phyloP scores from a whole-genome alignment of 2,797 vertebrate genomes.

The Natrix natrix region DNA sequence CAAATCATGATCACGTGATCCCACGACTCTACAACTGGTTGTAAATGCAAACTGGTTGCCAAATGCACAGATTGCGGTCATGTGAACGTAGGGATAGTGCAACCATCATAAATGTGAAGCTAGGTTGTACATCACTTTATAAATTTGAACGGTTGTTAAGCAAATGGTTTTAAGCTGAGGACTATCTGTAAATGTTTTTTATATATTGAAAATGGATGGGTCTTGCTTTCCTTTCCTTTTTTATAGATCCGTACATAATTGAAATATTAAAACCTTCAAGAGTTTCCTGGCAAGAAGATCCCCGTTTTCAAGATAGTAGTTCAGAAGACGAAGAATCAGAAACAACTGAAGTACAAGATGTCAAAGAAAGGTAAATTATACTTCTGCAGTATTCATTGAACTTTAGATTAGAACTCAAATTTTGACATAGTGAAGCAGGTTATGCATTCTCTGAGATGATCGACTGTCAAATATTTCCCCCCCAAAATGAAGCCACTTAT shows the following conservation, averaged over 20 bases:
- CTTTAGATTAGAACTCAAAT: background rate
- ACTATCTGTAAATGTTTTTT: background rate
- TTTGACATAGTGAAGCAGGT: background rate
- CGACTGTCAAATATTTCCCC: background rate
- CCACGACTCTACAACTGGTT: background rate
- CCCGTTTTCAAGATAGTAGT: slow-evolving; percentile 87
- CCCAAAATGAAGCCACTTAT: background rate
- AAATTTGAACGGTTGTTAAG: background rate
- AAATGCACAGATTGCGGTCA: background rate
- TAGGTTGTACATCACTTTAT: background rate
- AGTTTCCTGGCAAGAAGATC: slow-evolving; percentile 81
- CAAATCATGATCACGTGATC: background rate
- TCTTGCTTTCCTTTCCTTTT: background rate
- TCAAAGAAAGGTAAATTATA: slow-evolving; percentile 54
- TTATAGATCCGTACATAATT: slow-evolving; percentile 75
- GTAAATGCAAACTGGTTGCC: background rate
- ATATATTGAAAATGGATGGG: background rate
- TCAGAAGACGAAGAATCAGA: slow-evolving; percentile 78
- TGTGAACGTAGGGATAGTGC: background rate
- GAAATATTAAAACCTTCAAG: slow-evolving; percentile 75
- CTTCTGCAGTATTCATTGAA: background rate
- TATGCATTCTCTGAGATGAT: background rate
- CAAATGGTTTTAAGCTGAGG: background rate
- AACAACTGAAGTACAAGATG: slow-evolving; percentile 48
- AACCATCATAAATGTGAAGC: background rate